Base-by-base conservation (phyloP, 2,797 vertebrate genomes). In the Ctenopoma kingsleyae region DNA sequence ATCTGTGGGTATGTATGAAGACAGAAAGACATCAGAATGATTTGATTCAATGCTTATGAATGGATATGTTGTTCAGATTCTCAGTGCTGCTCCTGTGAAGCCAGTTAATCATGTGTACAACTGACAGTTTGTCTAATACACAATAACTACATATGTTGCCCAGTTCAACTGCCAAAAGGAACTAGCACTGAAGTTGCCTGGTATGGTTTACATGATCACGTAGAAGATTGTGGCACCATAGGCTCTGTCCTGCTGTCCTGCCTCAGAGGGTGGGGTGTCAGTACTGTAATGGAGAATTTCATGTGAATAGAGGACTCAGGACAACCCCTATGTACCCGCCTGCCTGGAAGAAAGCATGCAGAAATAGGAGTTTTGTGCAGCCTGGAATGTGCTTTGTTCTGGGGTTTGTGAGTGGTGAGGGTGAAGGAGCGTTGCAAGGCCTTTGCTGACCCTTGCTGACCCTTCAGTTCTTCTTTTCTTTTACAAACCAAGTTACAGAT, bases 291-390 rank as follows among this genome's bases (percentile, higher is more conserved):
- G 43, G 23, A 63, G 9, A 25, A 9, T 66, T 56, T 73, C 22
- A 43, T 63, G 38, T 20, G 25, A 27, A 65, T 27, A 44, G 48
- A 74, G 61, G 81, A 85, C 79, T 66, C 80, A 66, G 81, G 84
- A 88, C 74, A 84, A 65, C 72, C 27, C 75, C 79, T 84, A 76
- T 82, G 76, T 59, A 60, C 70, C 70, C 91, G 87, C 89, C 92
- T 93, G 92, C 83, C 78, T 86, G 72, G 60, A 79, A 53, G 49
- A 54, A 80, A 83, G 80, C 84, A 83, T 60, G 55, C 47, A 87
- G 75, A 62, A 56, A 40, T 25, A 38, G 57, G 43, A 74, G 67
- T 27, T 27, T 54, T 72, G 53, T 68, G 72, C 56, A 71, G 83
- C 67, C 80, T 84, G 75, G 75, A 87, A 82, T 89, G 79, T 85